Base-by-base conservation (phyloP, 30 jellyfish, hydroid and myxozoan genomes). In the Chrysaora quinquecirrha region DNA sequence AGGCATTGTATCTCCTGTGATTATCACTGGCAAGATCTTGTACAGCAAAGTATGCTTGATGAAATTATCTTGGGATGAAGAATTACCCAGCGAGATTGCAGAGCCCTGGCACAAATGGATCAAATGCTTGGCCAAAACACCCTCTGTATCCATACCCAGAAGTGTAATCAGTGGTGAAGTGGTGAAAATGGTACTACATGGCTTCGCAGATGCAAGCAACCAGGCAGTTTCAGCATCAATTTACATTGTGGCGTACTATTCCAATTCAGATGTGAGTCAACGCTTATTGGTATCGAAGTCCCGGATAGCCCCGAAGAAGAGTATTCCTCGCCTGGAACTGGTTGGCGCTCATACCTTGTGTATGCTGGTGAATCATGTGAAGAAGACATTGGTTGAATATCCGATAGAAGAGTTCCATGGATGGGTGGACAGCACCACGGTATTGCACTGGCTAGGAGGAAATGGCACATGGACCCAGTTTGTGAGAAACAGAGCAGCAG, bases 371-470 rank as follows among this genome's bases (percentile, higher is more conserved):
- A 52, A 62, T 20, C 67, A 87, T 50, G 96, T 65, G 23, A 38
- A 34, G 49, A 35, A 76, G 35, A 71, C 96, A 65, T 34, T 87
- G 38, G 78, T 14, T 11, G 82, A 48, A 31, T 80, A 32, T 58
- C 83, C 80, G 28, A 62, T 76, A 20, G 73, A 54, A 60, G 76
- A 78, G 35, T 21, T 47, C 70, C 34, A 34, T 73, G 93, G 94
- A 30, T 87, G 96, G 93, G 25, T 87, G 23, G 96, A 77, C 81
- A 87, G 96, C 75, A 79, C 90, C 56, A 65, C 87, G 21, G 97
- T 64, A 38, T 70, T 80, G 60, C 95, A 88, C 58, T 88, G 95
- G 97, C 31, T 82, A 22, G 88, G 73, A 71, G 94, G 89, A 34
- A 66, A 49, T 25, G 93, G 96, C 58, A 63, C 76, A 20, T 87